These are phyloP conservation scores for Limnephilus auricula DNA, from an alignment of 2,888 invertebrate genomes.

Conservation along the genomic window DNA sequence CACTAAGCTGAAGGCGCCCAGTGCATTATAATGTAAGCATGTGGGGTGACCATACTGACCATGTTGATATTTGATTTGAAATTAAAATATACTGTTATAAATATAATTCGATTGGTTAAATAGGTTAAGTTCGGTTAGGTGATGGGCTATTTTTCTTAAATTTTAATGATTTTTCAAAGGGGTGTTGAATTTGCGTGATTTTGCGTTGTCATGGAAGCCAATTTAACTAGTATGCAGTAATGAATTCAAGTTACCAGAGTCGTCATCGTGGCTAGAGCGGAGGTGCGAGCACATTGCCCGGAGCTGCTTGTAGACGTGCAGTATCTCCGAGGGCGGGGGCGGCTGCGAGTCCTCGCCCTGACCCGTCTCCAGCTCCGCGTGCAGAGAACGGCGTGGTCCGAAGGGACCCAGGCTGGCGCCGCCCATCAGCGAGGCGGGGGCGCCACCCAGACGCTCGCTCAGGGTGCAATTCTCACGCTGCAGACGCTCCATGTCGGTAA, in stretches of 20 bases:
- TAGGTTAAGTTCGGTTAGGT: too few species aligned
- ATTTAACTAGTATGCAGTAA: not conserved
- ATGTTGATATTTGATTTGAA: too few species aligned
- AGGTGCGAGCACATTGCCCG: constrained; percentile 85
- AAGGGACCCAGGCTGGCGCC: constrained; percentile 70
- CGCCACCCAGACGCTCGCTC: constrained; percentile 83
- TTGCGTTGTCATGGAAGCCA: too few species aligned
- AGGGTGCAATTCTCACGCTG: constrained; percentile 85
- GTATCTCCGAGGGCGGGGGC: constrained; percentile 77
- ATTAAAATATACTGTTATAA: too few species aligned
- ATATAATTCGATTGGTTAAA: too few species aligned
- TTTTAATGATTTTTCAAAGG: too few species aligned
- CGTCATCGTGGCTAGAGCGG: constrained; percentile 86
- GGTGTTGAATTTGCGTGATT: too few species aligned
- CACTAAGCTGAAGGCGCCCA: too few species aligned
- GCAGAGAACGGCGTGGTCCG: constrained; percentile 80
- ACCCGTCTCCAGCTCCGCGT: constrained; percentile 93
- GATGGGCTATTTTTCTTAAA: too few species aligned
- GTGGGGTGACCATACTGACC: too few species aligned
- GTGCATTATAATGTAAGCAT: too few species aligned
- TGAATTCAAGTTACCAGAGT: constrained; percentile 76
- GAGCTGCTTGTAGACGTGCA: constrained; percentile 85
- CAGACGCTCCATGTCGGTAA: constrained; percentile 84
- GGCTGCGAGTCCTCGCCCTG: constrained; percentile 78
- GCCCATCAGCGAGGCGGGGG: constrained; percentile 74